phyloP scores from a whole-genome alignment of 1,140 invertebrate species.

The Saccostrea cuccullata region DNA sequence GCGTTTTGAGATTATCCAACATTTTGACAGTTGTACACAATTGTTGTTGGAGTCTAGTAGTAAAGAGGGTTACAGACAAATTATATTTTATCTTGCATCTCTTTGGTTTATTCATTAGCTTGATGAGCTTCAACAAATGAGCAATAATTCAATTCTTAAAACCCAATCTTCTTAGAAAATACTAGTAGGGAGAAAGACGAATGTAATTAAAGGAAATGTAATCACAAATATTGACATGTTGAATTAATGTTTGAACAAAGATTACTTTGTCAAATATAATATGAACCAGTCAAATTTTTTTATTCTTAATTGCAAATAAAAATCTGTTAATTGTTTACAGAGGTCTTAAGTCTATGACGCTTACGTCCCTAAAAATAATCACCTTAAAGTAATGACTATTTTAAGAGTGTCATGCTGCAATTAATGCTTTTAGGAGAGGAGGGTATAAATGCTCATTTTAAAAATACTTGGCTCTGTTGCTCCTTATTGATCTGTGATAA shows the following conservation, averaged over 20 bases:
- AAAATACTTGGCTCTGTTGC: neutral
- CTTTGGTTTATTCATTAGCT: too few relatives aligned
- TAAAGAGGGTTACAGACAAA: too few relatives aligned
- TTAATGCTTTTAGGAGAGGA: neutral
- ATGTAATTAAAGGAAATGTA: too few relatives aligned
- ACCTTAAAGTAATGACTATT: neutral
- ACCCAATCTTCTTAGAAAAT: too few relatives aligned
- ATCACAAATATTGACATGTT: neutral
- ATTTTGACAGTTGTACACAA: too few relatives aligned
- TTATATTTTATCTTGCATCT: too few relatives aligned
- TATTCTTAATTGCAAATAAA: conserved; percentile 6
- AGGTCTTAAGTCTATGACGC: conserved; percentile 6
- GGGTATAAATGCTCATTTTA: neutral
- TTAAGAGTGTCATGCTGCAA: neutral
- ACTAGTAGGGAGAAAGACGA: neutral
- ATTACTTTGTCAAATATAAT: neutral
- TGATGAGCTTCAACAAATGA: too few relatives aligned
- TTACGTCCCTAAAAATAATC: neutral
- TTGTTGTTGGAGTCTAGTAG: too few relatives aligned
- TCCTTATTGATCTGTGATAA: neutral
- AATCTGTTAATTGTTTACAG: neutral
- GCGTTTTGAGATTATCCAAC: too few relatives aligned
- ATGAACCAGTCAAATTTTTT: neutral
- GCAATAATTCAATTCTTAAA: too few relatives aligned
- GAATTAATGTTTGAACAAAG: neutral